phyloP scores from a whole-genome alignment of 1,140 invertebrate species.

The Triops longicaudatus region DNA sequence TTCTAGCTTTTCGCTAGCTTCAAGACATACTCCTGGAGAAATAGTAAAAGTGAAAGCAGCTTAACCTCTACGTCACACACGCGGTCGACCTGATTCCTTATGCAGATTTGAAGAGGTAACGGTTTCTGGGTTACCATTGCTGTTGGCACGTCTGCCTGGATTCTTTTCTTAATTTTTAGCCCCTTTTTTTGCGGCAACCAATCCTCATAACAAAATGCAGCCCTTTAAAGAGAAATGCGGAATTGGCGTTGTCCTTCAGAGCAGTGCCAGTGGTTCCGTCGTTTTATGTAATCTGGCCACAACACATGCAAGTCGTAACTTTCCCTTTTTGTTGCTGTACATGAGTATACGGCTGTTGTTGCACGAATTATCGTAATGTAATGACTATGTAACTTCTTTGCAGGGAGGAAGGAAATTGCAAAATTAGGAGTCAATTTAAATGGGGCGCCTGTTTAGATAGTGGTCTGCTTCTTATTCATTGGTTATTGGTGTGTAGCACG shows the following conservation, averaged over 20 bases:
- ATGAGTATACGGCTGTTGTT: too few species aligned
- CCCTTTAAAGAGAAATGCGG: neutral
- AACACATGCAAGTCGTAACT: too few species aligned
- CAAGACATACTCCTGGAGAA: neutral
- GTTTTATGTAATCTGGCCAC: neutral
- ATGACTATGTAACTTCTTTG: too few species aligned
- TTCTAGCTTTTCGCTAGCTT: slow-evolving; percentile 3
- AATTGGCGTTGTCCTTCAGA: neutral
- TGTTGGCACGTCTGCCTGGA: neutral
- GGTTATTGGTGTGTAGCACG: neutral
- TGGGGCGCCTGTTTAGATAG: neutral
- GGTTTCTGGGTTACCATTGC: neutral
- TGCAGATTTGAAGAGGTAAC: neutral
- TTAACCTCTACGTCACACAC: slow-evolving; percentile 14
- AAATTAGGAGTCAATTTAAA: neutral
- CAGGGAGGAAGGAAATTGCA: too few species aligned
- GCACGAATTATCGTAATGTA: too few species aligned
- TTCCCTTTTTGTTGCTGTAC: too few species aligned
- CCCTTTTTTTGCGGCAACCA: neutral
- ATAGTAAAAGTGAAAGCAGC: slow-evolving; percentile 15
- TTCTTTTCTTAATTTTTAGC: neutral
- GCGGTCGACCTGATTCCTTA: neutral
- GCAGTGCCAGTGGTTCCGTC: neutral
- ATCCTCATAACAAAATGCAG: neutral
- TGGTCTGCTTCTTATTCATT: neutral